Evolutionary conservation across 2,797 vertebrate genomes (phyloP), one percentile per base, ranked within the genome.

Genomic region (Natrix natrix): DNA sequence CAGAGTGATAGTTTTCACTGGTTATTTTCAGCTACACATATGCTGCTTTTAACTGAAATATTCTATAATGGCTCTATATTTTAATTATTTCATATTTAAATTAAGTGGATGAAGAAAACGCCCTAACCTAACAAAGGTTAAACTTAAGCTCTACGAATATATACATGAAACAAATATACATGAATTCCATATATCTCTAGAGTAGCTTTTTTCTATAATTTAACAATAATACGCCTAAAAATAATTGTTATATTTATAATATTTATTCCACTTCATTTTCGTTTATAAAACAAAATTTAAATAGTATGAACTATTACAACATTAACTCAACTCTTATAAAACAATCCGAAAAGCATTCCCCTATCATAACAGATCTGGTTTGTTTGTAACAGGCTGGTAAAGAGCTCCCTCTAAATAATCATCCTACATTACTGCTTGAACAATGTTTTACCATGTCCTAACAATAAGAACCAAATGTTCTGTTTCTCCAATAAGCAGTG

Each of bases 161-260:
- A 74, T 95, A 96, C 93, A 92, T 56, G 89, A 20, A 13, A 52
- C 57, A 52, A 90, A 52, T 92, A 96, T 94, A 93, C 93, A 88
- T 94, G 91, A 86, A 95, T 96, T 93, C 93, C 93, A 94, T 95
- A 96, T 95, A 97, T 97, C 96, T 96, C 98, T 97, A 97, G 92
- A 97, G 96, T 94, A 97, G 97, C 95, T 98, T 98, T 98, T 98
- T 98, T 97, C 98, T 98, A 97, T 98, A 98, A 98, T 97, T 98
- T 98, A 98, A 97, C 43, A 93, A 96, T 97, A 97, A 96, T 96
- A 97, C 91, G 97, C 97, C 97, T 97, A 97, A 97, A 98, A 98
- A 98, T 98, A 97, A 98, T 98, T 97, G 97, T 97, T 98, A 97
- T 97, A 97, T 97, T 98, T 97, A 98, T 94, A 98, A 96, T 95